Conservation (phyloP, 2,113 vertebrate species). For the Pseudorhombus dupliciocellatus region DNA sequence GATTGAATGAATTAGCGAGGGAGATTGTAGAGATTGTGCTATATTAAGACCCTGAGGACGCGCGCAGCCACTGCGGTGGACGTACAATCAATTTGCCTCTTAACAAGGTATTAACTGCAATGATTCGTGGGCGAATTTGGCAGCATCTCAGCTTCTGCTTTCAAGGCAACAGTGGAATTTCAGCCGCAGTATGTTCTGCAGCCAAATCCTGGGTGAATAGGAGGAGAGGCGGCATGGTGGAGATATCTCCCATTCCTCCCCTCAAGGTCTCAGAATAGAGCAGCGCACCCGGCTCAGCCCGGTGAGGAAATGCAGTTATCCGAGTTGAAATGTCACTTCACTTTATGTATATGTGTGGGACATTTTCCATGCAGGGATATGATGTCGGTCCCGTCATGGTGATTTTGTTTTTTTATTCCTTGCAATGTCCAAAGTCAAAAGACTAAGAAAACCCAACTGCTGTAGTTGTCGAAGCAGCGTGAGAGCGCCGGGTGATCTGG, state of each 20-base stretch:
- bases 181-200: slow-evolving; percentile 14
- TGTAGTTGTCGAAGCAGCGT: background rate
- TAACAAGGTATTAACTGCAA: slow-evolving; percentile 27
- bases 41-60: slow-evolving; percentile 1
- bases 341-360: background rate
- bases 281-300: slow-evolving; percentile 3
- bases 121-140: background rate
- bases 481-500: background rate
- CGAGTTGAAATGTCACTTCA: slow-evolving; percentile 15
- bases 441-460: background rate
- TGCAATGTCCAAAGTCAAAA: slow-evolving; percentile 1
- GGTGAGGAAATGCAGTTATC: slow-evolving; percentile 32
- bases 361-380: slow-evolving; percentile 5
- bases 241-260: slow-evolving; percentile 27
- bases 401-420: slow-evolving; percentile 39
- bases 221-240: slow-evolving; percentile 16
- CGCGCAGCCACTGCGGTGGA: background rate
- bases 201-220: slow-evolving; percentile 41
- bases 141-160: slow-evolving; percentile 9
- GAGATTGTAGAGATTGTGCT: background rate
- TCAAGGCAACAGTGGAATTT: slow-evolving; percentile 18
- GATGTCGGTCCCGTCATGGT: background rate
- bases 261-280: slow-evolving; percentile 42
- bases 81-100: slow-evolving; percentile 16
- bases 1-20: slow-evolving; percentile 8